These are phyloP conservation scores for Synergus itoensis DNA, from an alignment of 2,888 invertebrate genomes.

Conservation along the genomic window DNA sequence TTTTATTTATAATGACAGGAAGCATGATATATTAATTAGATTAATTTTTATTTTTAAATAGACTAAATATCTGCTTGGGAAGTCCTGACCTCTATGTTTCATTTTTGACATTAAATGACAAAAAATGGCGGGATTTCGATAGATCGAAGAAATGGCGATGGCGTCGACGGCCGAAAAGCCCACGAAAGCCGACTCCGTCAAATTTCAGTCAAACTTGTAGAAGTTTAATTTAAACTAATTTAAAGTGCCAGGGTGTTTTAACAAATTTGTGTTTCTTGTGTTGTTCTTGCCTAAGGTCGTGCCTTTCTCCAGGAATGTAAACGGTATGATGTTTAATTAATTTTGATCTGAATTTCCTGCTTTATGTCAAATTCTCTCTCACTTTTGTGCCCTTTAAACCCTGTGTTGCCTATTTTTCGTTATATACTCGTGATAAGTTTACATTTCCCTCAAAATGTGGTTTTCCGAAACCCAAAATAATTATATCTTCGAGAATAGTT, in stretches of 20 bases:
- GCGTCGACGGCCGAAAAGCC: not conserved
- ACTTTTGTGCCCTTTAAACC: not conserved
- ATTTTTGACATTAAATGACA: not conserved
- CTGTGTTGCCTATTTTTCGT: not conserved
- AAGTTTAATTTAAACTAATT: not conserved
- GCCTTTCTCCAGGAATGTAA: constrained; percentile 23
- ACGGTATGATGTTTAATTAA: not conserved
- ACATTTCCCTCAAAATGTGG: not conserved
- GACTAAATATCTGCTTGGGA: not conserved
- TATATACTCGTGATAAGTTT: not conserved
- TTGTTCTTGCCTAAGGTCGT: constrained; percentile 3
- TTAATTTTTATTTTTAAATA: not conserved
- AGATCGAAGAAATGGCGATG: constrained; percentile 3
- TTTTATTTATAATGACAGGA: not conserved
- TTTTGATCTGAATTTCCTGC: not conserved
- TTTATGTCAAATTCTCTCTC: not conserved
- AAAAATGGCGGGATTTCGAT: constrained; percentile 30
- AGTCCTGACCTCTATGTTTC: not conserved
- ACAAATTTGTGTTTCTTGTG: constrained; percentile 3
- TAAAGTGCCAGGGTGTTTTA: constrained; percentile 10
- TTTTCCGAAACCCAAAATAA: not conserved
- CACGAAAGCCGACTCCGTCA: constrained; percentile 3
- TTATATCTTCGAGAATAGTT: not conserved
- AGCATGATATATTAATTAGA: not conserved
- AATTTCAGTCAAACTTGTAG: constrained; percentile 20